Evolutionary conservation across 1,140 invertebrate genomes (phyloP).

Genomic region (Penaeus vannamei): DNA sequence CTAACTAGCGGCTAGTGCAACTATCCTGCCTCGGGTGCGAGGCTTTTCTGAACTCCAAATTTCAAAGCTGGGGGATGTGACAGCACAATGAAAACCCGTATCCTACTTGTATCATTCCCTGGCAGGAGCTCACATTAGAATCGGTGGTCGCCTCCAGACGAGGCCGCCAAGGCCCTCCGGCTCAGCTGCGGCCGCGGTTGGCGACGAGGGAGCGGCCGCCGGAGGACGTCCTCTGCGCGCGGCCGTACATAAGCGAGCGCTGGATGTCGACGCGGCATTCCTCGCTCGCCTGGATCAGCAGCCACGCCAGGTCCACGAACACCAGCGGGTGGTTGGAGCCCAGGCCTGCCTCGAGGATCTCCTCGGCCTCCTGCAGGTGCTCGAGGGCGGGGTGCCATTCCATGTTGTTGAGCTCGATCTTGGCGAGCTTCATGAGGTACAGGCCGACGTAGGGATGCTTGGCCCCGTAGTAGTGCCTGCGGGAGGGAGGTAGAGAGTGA

Average conservation of each 20-base stretch:
- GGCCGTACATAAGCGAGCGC: slow-evolving; percentile 46
- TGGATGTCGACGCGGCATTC: slow-evolving; percentile 54
- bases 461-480: slow-evolving; percentile 55
- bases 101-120: no score
- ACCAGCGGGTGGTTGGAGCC: slow-evolving; percentile 55
- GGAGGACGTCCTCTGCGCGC: neutral
- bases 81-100: no score
- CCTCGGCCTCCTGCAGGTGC: slow-evolving; percentile 45
- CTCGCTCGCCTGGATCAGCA: slow-evolving; percentile 53
- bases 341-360: slow-evolving; percentile 55
- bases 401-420: slow-evolving; percentile 56
- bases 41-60: no score
- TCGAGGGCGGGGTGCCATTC: slow-evolving; percentile 25
- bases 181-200: slow-evolving; percentile 43
- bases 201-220: neutral
- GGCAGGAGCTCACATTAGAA: no score
- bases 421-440: slow-evolving; percentile 55
- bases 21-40: no score
- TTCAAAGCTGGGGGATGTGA: no score
- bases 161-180: neutral
- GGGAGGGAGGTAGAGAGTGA: no score
- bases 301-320: slow-evolving; percentile 40
- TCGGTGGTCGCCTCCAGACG: neutral
- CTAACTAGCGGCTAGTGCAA: no score
- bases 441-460: slow-evolving; percentile 55